Percentiles rank a stretch among this genome's conserved stretches.
Evolutionary conservation across 2,797 vertebrate genomes (phyloP).

Genomic region (Alfaro cultratus): DNA sequence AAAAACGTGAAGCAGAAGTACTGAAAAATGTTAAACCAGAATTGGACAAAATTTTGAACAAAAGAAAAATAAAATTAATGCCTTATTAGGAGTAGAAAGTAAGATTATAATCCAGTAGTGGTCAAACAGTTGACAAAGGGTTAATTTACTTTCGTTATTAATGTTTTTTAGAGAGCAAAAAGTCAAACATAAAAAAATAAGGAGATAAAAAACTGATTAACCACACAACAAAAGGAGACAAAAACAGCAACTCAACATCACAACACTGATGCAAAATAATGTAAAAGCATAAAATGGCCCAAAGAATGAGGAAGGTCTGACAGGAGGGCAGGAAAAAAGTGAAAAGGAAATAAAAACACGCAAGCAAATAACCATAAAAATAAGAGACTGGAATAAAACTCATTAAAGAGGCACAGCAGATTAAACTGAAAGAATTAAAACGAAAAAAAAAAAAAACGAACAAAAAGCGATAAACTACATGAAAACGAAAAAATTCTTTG

Average conservation of each 20-base stretch:
- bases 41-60: not conserved
- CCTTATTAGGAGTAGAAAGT: not conserved
- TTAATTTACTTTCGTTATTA: not conserved
- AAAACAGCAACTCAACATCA: not conserved
- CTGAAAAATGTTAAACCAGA: not conserved
- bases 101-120: not conserved
- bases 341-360: not conserved
- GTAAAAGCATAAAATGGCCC: not conserved
- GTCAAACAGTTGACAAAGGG: not conserved
- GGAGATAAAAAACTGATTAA: not conserved
- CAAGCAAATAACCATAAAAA: not conserved
- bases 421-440: not conserved
- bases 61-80: not conserved
- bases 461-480: not conserved
- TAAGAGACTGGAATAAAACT: not conserved
- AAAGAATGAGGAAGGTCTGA: not conserved
- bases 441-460: not conserved
- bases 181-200: not conserved
- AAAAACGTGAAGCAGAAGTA: not conserved
- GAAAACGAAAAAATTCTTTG: not conserved
- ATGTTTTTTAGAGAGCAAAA: not conserved
- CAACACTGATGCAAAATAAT: not conserved
- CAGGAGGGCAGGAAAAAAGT: not conserved
- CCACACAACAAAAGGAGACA: not conserved
- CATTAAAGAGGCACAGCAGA: not conserved